Percentiles rank a stretch among this genome's conserved stretches.
Evolutionary conservation across 2,113 vertebrate genomes (phyloP).

Genomic region (Stegastes partitus): DNA sequence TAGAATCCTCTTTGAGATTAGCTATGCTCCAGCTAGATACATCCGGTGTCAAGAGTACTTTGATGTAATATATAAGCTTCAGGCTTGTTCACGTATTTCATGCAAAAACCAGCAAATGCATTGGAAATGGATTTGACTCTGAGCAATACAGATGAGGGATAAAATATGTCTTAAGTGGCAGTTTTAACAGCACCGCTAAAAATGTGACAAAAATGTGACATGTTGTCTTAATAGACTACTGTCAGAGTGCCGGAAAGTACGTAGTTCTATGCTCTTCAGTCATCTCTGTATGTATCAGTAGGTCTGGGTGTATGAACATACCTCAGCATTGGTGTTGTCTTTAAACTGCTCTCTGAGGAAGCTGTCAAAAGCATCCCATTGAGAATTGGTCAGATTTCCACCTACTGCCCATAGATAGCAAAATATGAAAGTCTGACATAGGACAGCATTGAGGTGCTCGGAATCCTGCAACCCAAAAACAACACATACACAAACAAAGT

Average conservation of each 20-base stretch:
- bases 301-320: conserved; percentile 46
- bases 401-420: conserved; percentile 88
- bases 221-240: background rate
- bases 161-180: conserved; percentile 2
- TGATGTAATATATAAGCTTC: conserved; percentile 16
- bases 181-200: background rate
- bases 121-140: conserved; percentile 26
- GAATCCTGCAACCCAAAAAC: conserved; percentile 76
- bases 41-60: conserved; percentile 15
- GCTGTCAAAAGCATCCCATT: conserved; percentile 86
- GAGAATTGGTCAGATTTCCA: conserved; percentile 85
- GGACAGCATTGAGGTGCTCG: conserved; percentile 75
- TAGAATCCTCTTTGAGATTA: background rate
- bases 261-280: background rate
- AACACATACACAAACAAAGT: conserved; percentile 7
- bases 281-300: background rate
- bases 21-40: conserved; percentile 7
- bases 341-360: conserved; percentile 87
- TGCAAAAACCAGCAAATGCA: background rate
- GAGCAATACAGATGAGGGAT: background rate
- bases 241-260: background rate
- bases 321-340: conserved; percentile 85
- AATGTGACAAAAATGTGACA: background rate
- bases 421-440: conserved; percentile 90
- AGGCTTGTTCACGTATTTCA: conserved; percentile 31